Conservation (phyloP, 1,140 invertebrate species). For the Ridgeia piscesae region DNA sequence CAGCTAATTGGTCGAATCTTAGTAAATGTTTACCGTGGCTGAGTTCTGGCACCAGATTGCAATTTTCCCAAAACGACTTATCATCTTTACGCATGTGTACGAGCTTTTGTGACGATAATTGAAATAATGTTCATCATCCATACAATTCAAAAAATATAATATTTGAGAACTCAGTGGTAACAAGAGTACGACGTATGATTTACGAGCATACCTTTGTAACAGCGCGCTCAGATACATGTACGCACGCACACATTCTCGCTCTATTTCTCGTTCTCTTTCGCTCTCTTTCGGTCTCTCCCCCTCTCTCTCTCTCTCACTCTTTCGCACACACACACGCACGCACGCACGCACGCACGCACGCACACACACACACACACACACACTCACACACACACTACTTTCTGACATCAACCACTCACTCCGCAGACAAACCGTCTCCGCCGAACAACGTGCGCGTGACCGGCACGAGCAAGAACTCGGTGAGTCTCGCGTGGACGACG, state of each 20-base stretch:
- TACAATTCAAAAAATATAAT: not conserved
- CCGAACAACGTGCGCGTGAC: constrained; percentile 69
- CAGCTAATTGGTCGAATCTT: constrained; percentile 32
- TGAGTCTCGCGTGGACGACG: constrained; percentile 82
- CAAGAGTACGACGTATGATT: not conserved
- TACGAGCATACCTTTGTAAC: too few species aligned
- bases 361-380: not conserved
- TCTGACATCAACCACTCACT: constrained; percentile 16
- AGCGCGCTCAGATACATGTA: too few species aligned
- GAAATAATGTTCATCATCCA: not conserved
- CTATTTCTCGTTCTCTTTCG: too few species aligned
- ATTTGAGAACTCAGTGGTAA: not conserved
- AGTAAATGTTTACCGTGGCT: not conserved
- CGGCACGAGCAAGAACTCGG: constrained; percentile 90
- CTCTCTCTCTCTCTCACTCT: too few species aligned
- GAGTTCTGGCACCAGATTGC: not conserved
- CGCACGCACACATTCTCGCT: too few species aligned
- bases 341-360: too few species aligned
- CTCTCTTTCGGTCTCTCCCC: too few species aligned
- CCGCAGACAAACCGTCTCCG: constrained; percentile 72
- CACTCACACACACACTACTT: not conserved
- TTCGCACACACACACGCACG: too few species aligned
- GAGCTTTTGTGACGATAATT: not conserved
- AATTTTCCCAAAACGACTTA: not conserved
- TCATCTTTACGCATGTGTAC: not conserved